Evolutionary conservation across 35 echinoderm and acorn worm genomes (phyloP).

Genomic region (Lytechinus variegatus): DNA sequence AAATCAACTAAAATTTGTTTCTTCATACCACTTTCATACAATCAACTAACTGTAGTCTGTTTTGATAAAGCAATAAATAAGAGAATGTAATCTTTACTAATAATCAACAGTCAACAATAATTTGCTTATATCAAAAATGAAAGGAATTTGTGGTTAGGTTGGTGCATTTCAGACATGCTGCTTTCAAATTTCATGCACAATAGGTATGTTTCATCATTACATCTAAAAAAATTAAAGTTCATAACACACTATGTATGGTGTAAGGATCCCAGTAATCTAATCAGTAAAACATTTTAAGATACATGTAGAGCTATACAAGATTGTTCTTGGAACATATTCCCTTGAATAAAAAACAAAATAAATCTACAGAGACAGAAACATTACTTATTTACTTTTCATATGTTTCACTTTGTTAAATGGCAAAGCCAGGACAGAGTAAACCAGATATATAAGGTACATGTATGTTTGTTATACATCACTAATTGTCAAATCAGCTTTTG

Average conservation of each 20-base stretch:
- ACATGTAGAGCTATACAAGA: no score
- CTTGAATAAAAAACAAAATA: neutral
- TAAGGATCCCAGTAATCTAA: neutral
- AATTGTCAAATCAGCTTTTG: no score
- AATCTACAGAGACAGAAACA: neutral
- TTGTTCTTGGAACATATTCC: no score
- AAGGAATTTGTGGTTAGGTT: neutral
- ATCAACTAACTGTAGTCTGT: no score
- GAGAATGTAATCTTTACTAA: no score
- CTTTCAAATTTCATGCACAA: neutral
- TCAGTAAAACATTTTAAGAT: neutral
- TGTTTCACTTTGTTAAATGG: no score
- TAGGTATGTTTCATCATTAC: neutral
- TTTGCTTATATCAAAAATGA: neutral
- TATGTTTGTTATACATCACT: no score
- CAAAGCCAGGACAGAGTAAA: no score
- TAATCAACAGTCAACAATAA: neutral
- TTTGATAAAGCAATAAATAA: no score
- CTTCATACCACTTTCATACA: no score
- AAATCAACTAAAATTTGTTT: no score
- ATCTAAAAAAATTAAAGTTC: neutral
- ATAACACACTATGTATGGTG: neutral
- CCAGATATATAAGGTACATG: no score
- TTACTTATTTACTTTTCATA: neutral
- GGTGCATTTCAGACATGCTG: neutral